phyloP scores from a whole-genome alignment of 2,797 vertebrate genomes.

The Fratercula arctica region DNA sequence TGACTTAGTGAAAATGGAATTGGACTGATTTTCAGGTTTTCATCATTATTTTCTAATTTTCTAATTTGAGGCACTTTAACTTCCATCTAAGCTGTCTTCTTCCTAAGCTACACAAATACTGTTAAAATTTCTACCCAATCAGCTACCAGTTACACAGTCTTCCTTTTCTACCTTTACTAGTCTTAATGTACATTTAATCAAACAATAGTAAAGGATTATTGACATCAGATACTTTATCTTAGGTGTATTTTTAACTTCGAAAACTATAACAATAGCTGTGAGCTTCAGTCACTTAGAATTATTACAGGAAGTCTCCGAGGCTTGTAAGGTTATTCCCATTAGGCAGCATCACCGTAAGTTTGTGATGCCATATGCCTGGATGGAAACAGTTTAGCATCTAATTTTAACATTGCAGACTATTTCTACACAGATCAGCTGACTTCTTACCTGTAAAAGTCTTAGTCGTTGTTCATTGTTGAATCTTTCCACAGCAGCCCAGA shows the following conservation, averaged over 20 bases:
- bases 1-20: background rate
- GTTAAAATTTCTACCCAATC: background rate
- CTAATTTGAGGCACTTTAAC: background rate
- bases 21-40: background rate
- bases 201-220: background rate
- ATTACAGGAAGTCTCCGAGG: background rate
- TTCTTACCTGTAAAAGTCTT: conserved; percentile 90
- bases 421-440: background rate
- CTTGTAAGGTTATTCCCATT: background rate
- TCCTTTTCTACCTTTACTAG: background rate
- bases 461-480: conserved; percentile 99
- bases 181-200: background rate
- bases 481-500: conserved; percentile 97
- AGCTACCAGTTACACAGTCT: background rate
- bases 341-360: background rate
- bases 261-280: background rate
- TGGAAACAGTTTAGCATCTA: background rate
- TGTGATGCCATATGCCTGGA: background rate
- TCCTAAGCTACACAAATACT: background rate
- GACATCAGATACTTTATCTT: background rate
- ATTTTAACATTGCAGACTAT: background rate
- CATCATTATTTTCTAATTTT: background rate
- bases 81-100: background rate
- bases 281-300: background rate
- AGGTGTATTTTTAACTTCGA: background rate